Evolutionary conservation across 2,888 invertebrate species (phyloP), one percentile per base, ranked within the genome.

Genomic region (Aspidapion aeneum): DNA sequence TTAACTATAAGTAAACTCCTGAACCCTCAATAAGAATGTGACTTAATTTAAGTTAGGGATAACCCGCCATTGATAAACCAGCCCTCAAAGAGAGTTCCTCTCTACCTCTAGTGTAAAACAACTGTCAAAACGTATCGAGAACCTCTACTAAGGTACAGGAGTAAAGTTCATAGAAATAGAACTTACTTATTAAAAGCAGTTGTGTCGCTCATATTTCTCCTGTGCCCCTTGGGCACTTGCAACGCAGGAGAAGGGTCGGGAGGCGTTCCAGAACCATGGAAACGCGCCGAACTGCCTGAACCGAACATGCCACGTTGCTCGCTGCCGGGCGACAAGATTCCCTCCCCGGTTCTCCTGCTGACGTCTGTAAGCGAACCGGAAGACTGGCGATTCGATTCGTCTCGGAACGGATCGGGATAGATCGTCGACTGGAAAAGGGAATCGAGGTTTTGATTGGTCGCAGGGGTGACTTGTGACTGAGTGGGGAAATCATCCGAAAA

Each of bases 181-280:
- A 77, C 84, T 81, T 81, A 90, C 90, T 90, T 90, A 77, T 89
- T 90, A 74, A 91, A 91, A 70, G 91, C 90, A 61, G 90, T 90
- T 1, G 93, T 93, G 75, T 93, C 93, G 75, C 92, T 92, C 79
- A 91, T 90, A 77, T 93, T 92, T 63, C 93, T 84, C 60, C 93
- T 82, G 77, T 93, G 93, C 5, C 87, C 86, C 68, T 81, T 83
- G 1, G 82, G 76, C 55, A 77, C 70, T n/a, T 72, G 68, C 54
- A 77, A 66, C 1, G 79, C 77, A 0, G 81, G 80, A 1, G 80
- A 79, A 52, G 74, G 69, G 1, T 79, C 77, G 5, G 80, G 79
- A 21, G 79, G 77, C 54, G 74, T 74, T 9, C 75, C 75, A 7
- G 72, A 68, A 58, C 72, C 72, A 50, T 63, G 60, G 21, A 73